Percentiles rank a stretch among this genome's conserved stretches.
Evolutionary conservation across 92 coral and sea anemone species (phyloP).

Genomic region (Ricordea florida): DNA sequence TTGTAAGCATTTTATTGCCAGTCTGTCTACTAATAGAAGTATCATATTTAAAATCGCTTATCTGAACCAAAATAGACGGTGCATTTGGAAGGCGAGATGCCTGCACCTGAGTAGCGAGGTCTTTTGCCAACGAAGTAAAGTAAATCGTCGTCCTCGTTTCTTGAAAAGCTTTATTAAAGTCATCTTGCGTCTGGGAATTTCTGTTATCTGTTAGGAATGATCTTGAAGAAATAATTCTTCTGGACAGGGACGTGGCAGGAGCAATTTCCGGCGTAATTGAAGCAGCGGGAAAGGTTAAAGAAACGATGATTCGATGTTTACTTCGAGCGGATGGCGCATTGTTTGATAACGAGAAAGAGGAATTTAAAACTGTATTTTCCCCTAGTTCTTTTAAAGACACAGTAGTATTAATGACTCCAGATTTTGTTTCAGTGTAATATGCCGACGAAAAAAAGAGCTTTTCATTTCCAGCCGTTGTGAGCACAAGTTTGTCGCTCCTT

Average conservation of each 20-base stretch:
- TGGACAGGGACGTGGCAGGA: not conserved
- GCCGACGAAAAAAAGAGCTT: not conserved
- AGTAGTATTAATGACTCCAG: not conserved
- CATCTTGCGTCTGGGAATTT: conserved; percentile 8
- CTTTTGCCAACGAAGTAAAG: not conserved
- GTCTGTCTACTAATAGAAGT: not conserved
- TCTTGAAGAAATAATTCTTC: not conserved
- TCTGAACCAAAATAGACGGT: conserved; percentile 1
- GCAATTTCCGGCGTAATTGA: conserved; percentile 4
- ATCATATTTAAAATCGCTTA: not conserved
- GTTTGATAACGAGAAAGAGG: not conserved
- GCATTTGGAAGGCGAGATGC: conserved; percentile 6
- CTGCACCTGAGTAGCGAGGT: not conserved
- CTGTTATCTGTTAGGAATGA: no score
- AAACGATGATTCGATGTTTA: not conserved
- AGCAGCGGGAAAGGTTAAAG: not conserved
- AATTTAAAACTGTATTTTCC: not conserved
- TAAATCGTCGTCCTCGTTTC: conserved; percentile 1
- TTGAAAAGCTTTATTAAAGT: not conserved
- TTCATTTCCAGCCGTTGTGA: not conserved
- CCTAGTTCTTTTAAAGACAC: not conserved
- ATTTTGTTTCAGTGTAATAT: not conserved
- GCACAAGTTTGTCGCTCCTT: not conserved
- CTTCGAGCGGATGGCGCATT: not conserved
- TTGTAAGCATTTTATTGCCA: conserved; percentile 12